These are phyloP conservation scores for Acleris holmiana DNA, from an alignment of 2,888 invertebrate species.

Conservation along the genomic window DNA sequence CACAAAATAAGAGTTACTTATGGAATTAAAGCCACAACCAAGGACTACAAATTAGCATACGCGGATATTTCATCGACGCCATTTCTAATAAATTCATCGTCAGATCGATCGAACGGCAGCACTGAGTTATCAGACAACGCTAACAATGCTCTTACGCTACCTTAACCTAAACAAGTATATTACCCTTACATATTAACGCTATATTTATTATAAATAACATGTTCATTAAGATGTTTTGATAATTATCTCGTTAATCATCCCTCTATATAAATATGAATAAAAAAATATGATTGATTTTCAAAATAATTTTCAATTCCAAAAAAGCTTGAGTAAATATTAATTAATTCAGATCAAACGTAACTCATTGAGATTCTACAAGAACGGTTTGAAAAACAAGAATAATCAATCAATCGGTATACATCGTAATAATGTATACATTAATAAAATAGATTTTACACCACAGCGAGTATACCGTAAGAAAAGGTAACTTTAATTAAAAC, in stretches of 20 bases:
- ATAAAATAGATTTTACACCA: slow-evolving; percentile 65
- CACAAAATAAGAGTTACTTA: slow-evolving; percentile 36
- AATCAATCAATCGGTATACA: slow-evolving; percentile 38
- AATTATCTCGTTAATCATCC: slow-evolving; percentile 49
- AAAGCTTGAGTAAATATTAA: slow-evolving; percentile 51
- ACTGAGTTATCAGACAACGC: slow-evolving; percentile 40
- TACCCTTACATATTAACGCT: slow-evolving; percentile 44
- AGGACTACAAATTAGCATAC: slow-evolving; percentile 47
- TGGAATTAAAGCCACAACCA: slow-evolving; percentile 65
- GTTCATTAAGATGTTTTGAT: slow-evolving; percentile 46
- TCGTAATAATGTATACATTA: slow-evolving; percentile 51
- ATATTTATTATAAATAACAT: slow-evolving; percentile 49
- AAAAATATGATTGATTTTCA: slow-evolving; percentile 65
- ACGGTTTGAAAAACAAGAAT: slow-evolving; percentile 15
- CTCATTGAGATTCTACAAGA: slow-evolving; percentile 53
- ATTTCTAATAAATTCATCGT: slow-evolving; percentile 44
- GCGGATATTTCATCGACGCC: slow-evolving; percentile 40
- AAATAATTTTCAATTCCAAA: slow-evolving; percentile 77
- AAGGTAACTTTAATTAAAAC: slow-evolving; percentile 65
- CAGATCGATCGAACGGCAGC: slow-evolving; percentile 40
- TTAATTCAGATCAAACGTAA: slow-evolving; percentile 49
- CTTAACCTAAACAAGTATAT: slow-evolving; percentile 45
- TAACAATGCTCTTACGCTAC: slow-evolving; percentile 45
- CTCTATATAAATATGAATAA: slow-evolving; percentile 71
- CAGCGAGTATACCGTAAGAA: slow-evolving; percentile 56